phyloP scores from a whole-genome alignment of 2,888 invertebrate species.

The Tipula vernalis region DNA sequence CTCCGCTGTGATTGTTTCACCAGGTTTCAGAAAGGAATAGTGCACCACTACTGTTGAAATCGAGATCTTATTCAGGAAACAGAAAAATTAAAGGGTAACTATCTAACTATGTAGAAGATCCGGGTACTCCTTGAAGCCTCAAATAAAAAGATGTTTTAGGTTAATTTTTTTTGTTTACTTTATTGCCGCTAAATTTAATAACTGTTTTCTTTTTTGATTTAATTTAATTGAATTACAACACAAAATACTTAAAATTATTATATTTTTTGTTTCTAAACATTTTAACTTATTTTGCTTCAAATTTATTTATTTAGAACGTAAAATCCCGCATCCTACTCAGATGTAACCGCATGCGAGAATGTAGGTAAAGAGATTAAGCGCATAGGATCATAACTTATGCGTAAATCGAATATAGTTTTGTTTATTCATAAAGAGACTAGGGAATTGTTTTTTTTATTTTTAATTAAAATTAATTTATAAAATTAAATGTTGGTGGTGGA shows the following conservation, averaged over 20 bases:
- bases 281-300: neutral
- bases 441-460: neutral
- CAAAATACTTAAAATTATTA: neutral
- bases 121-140: too few relatives aligned
- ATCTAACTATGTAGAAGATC: too few relatives aligned
- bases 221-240: neutral
- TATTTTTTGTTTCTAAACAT: neutral
- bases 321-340: neutral
- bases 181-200: neutral
- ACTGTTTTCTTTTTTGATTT: neutral
- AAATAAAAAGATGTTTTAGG: too few relatives aligned
- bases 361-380: neutral
- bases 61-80: too few relatives aligned
- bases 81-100: too few relatives aligned
- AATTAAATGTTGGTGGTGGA: too few relatives aligned
- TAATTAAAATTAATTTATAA: neutral
- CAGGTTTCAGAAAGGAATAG: too few relatives aligned
- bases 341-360: neutral
- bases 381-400: neutral
- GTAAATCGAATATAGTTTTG: neutral
- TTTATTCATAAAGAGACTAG: neutral
- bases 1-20: too few relatives aligned
- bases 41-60: too few relatives aligned
- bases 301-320: neutral
- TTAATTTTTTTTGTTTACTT: neutral